Conservation (phyloP, 2,797 vertebrate genomes). For the Distichodus sexfasciatus region DNA sequence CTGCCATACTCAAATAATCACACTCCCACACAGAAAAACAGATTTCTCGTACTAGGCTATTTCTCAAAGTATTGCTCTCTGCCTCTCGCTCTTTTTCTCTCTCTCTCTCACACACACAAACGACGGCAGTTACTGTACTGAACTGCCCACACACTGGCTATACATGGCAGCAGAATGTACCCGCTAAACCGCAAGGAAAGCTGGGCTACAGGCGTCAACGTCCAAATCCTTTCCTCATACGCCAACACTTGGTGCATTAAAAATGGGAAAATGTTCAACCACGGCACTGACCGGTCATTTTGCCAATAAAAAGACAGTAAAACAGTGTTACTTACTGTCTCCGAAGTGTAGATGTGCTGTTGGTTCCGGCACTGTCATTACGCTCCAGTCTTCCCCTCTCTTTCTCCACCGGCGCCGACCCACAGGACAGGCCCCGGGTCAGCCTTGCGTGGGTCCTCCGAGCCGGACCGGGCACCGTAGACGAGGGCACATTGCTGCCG, state of each 20-base stretch:
- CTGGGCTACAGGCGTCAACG: not conserved
- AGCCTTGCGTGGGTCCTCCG: conserved; percentile 73
- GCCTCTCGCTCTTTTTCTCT: not conserved
- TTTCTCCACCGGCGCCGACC: conserved; percentile 80
- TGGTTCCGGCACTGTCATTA: conserved; percentile 73
- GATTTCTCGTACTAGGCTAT: conserved; percentile 11
- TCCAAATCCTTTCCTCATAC: not conserved
- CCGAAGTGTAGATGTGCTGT: conserved; percentile 72
- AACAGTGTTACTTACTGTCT: conserved; percentile 71
- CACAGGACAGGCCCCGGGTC: conserved; percentile 78
- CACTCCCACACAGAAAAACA: conserved; percentile 34
- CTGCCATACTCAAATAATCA: conserved; percentile 23
- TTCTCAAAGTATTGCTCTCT: not conserved
- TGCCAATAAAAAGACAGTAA: not conserved
- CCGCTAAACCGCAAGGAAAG: not conserved
- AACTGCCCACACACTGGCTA: conserved; percentile 28
- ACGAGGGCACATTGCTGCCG: conserved; percentile 49
- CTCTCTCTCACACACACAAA: not conserved
- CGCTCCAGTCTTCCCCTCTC: conserved; percentile 73
- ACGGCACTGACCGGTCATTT: not conserved
- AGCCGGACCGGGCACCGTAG: conserved; percentile 62
- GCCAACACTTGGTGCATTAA: not conserved
- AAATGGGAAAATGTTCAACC: not conserved
- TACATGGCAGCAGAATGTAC: conserved; percentile 1
- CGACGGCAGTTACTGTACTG: conserved; percentile 9